Conservation (phyloP, 2,888 invertebrate species). For the Andrena flavipes region DNA sequence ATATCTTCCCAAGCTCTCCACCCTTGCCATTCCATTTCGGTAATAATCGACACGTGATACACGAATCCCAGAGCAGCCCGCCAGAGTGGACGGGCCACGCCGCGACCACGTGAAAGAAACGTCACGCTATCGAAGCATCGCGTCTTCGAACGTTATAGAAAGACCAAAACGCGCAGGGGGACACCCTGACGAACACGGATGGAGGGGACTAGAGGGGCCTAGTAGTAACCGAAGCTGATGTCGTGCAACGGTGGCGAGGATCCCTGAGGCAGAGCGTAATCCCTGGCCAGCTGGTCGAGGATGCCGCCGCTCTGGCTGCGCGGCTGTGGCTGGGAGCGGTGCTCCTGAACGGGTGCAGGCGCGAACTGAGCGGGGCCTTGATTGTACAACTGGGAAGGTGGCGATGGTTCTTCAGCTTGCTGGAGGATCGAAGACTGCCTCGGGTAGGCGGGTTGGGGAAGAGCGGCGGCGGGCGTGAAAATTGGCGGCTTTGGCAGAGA, state of each 20-base stretch:
- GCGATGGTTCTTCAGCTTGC: slow-evolving; percentile 75
- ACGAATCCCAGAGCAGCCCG: slow-evolving; percentile 26
- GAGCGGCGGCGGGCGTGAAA: slow-evolving; percentile 76
- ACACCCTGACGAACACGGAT: slow-evolving; percentile 42
- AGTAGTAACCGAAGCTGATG: slow-evolving; percentile 93
- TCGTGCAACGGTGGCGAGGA: slow-evolving; percentile 91
- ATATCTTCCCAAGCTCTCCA: background rate
- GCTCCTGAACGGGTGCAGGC: slow-evolving; percentile 79
- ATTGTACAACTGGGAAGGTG: slow-evolving; percentile 78
- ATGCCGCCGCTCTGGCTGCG: slow-evolving; percentile 86
- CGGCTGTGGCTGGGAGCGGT: slow-evolving; percentile 74
- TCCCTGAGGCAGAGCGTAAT: slow-evolving; percentile 91
- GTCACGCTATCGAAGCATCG: slow-evolving; percentile 26
- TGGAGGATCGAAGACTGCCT: slow-evolving; percentile 77
- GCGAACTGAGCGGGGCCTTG: slow-evolving; percentile 82
- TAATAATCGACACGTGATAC: slow-evolving; percentile 22
- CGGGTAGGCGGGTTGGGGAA: slow-evolving; percentile 45
- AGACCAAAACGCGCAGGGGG: slow-evolving; percentile 53
- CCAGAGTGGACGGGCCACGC: background rate
- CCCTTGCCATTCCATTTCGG: slow-evolving; percentile 12
- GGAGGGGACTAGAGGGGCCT: slow-evolving; percentile 77
- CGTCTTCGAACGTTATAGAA: slow-evolving; percentile 42
- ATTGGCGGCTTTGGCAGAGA: slow-evolving; percentile 61
- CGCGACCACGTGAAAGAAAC: slow-evolving; percentile 13
- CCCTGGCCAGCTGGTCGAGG: slow-evolving; percentile 92